Evolutionary conservation across 2,888 invertebrate species (phyloP), one percentile per base, ranked within the genome.

Genomic region (Andrena fulva): DNA sequence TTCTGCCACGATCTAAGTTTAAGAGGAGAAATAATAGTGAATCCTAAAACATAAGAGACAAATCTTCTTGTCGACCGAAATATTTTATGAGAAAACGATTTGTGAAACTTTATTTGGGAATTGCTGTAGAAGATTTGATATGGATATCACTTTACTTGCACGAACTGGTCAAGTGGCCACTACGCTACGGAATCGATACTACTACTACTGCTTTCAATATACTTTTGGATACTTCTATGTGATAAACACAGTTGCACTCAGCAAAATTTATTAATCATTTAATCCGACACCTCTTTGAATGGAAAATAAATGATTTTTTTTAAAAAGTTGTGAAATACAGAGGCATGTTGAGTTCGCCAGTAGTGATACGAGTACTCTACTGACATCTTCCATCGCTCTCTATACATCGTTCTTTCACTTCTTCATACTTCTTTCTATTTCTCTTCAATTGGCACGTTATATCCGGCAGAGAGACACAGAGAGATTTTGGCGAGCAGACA

Each of bases 381-480:
- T 76, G 84, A 84, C 74, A 82, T 82, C 78, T 74, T 59, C 54
- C 59, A 67, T 76, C 42, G 52, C 42, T 69, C 60, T 72, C n/a
- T 16, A 6, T 60, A 63, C 54, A 35, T 16, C 27, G n/a, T 56
- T 72, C 52, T 70, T 62, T 77, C 76, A n/a, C 12, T 56, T 72
- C 52, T 70, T 62, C 75, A 71, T 63, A n/a, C 12, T 56, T 72
- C 52, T 70, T 62, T 77, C 76, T 63, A 64, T 78, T 80, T 70
- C 82, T 63, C 66, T 77, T 77, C 16, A 67, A 80, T 82, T 80
- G 72, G 82, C 77, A 85, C 80, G 79, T 80, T 85, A 71, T 66
- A 74, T 87, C 68, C 80, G 76, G 83, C 70, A 27, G 76, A 71
- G 59, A 31, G 67, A 69, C 70, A 27, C 76, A 69, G 59, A 31